Conservation (phyloP, 1,140 invertebrate species). For the Ridgeia piscesae region DNA sequence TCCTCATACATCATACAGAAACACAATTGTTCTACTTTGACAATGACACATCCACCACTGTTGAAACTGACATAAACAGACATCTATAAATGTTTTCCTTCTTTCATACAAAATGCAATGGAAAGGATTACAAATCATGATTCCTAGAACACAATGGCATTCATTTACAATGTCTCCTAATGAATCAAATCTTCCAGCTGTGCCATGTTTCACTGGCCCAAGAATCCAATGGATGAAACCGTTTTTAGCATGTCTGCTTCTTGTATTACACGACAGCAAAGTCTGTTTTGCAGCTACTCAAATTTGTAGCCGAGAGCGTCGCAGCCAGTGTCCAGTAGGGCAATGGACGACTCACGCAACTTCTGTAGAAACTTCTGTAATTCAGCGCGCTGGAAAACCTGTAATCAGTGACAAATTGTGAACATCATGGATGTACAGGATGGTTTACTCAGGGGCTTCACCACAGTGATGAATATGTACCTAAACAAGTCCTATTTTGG, state of each 20-base stretch:
- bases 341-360: constrained; percentile 7
- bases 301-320: constrained; percentile 18
- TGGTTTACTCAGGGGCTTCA: no score
- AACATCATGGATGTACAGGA: no score
- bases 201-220: not conserved
- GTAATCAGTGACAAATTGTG: constrained; percentile 14
- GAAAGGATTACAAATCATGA: not conserved
- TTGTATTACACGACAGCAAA: not conserved
- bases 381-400: constrained; percentile 10
- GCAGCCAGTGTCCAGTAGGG: not conserved
- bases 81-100: not conserved
- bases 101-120: not conserved
- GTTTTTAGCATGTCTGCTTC: not conserved
- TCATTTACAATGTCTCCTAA: not conserved
- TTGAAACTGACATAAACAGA: not conserved
- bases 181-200: not conserved
- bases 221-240: not conserved
- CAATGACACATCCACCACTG: not conserved
- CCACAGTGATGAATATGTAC: no score
- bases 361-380: constrained; percentile 15
- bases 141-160: not conserved
- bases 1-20: not conserved
- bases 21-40: not conserved
- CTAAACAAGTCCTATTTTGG: no score
- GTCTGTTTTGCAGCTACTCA: not conserved